phyloP scores from a whole-genome alignment of 2,113 vertebrate genomes.

The Carassius auratus region DNA sequence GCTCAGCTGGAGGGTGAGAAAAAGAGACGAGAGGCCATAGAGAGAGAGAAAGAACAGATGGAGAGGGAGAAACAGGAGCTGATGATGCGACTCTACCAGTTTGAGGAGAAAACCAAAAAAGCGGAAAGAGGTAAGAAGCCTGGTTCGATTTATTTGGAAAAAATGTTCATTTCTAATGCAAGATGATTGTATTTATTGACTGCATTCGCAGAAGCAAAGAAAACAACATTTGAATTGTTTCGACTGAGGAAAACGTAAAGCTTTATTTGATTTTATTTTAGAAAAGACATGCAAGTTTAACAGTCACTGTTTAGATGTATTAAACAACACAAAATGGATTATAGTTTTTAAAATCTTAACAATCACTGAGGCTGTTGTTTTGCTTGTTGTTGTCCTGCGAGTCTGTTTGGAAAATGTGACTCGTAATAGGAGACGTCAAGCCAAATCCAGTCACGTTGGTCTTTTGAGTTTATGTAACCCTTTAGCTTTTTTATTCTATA shows the following conservation, averaged over 20 bases:
- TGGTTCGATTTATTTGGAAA: not conserved
- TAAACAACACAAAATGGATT: not conserved
- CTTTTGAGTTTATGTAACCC: conserved; percentile 26
- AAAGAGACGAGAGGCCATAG: conserved; percentile 87
- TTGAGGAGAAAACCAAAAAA: conserved; percentile 89
- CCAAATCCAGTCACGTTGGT: not conserved
- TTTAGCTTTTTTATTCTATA: not conserved
- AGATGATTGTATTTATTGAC: not conserved
- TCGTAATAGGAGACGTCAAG: not conserved
- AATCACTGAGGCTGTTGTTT: not conserved
- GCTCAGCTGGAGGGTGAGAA: conserved; percentile 91
- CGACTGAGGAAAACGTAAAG: not conserved
- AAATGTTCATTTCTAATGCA: not conserved
- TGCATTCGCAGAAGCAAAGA: not conserved
- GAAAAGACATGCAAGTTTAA: not conserved
- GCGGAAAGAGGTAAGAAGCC: conserved; percentile 84
- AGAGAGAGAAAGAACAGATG: conserved; percentile 91
- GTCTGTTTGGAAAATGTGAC: not conserved
- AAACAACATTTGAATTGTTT: not conserved
- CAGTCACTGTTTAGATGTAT: not conserved
- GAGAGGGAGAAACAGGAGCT: conserved; percentile 89
- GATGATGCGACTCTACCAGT: conserved; percentile 85
- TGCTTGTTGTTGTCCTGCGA: not conserved
- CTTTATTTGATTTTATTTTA: not conserved
- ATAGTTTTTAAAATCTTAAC: not conserved